Conservation (phyloP, 2,888 invertebrate species). For the Caenorhabditis sp. region DNA sequence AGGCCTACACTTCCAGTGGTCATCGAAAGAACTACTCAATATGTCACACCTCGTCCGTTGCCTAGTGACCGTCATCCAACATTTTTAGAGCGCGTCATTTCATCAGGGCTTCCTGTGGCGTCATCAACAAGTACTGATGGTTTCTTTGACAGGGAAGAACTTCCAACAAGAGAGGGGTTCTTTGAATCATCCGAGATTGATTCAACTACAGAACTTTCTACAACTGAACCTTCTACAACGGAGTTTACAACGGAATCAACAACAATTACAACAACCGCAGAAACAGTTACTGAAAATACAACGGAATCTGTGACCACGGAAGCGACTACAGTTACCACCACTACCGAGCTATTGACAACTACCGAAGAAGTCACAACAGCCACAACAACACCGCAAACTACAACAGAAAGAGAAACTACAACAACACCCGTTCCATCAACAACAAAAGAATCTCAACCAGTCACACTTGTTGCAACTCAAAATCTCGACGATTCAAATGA, state of each 20-base stretch:
- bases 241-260: background rate
- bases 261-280: background rate
- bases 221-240: background rate
- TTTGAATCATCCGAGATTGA: background rate
- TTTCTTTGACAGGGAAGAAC: background rate
- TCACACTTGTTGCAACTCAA: slow-evolving; percentile 23
- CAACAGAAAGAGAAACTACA: slow-evolving; percentile 2
- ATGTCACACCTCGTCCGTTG: slow-evolving; percentile 18
- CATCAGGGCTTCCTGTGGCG: background rate
- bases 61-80: slow-evolving; percentile 14
- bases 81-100: slow-evolving; percentile 20
- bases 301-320: background rate
- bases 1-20: slow-evolving; percentile 30
- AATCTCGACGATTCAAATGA: background rate
- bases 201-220: slow-evolving; percentile 2
- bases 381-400: background rate
- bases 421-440: slow-evolving; percentile 5
- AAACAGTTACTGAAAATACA: background rate
- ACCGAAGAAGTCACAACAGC: background rate
- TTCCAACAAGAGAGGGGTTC: background rate
- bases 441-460: slow-evolving; percentile 15
- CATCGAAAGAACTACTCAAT: slow-evolving; percentile 26
- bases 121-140: background rate
- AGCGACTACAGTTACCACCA: background rate
- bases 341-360: slow-evolving; percentile 2